Evolutionary conservation across 2,888 invertebrate genomes (phyloP), one percentile per base, ranked within the genome.

Genomic region (Gisinianus flammeolus): DNA sequence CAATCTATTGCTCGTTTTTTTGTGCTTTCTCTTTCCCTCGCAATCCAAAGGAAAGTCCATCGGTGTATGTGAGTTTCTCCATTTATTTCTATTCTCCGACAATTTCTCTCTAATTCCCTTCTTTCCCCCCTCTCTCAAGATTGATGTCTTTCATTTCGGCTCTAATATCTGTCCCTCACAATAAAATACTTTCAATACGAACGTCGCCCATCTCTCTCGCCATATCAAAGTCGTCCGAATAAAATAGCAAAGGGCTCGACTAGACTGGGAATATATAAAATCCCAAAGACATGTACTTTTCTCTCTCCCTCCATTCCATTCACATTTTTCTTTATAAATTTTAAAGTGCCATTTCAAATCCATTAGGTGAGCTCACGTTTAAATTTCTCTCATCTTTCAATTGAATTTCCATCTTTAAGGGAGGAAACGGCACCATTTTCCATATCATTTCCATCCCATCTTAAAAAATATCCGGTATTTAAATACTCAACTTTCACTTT

Each of bases 101-200:
- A 22, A 16, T 68, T 68, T 68, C 30, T 33, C n/a, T 31, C 22
- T 30, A n/a, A 31, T 56, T 58, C 3, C 31, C 22, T 71, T 31
- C 19, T 31, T 71, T n/a, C 68, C 24, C 35, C 31, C 35, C n/a
- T 22, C 58, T 64, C 31, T 31, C 56, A n/a, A 77, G 79, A 80
- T 80, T 77, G 79, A 80, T 80, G 79, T 62, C 77, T 76, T 80
- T 80, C 79, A 80, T 80, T 80, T 80, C 75, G 71, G 66, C 69
- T 64, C 44, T 35, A 77, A 77, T 71, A 77, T 80, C 78, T 75
- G 56, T 62, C 75, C 76, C 76, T 78, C 75, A 74, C 79, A 69
- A 70, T 75, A 24, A 64, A 64, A 64, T 64, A 26, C 64, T 64
- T 26, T 64, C 28, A 44, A n/a, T n/a, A n/a, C n/a, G n/a, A 44